phyloP scores from a whole-genome alignment of 2,113 vertebrate genomes.

The Pterocles gutturalis region DNA sequence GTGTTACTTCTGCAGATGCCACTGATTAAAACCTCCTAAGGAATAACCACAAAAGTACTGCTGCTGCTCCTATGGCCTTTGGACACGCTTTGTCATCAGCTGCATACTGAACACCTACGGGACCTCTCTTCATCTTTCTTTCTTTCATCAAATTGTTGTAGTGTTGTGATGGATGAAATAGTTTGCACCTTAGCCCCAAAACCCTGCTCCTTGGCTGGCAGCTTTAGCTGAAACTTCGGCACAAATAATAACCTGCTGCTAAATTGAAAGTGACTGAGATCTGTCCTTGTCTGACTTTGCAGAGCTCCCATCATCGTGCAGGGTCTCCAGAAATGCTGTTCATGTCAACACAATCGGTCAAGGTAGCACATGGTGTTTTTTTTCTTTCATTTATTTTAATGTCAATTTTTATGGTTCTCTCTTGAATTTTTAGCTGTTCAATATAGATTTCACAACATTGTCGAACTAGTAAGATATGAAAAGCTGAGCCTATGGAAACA shows the following conservation, averaged over 20 bases:
- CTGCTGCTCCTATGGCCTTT: neutral
- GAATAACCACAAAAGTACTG: neutral
- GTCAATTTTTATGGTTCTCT: neutral
- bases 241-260: neutral
- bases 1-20: neutral
- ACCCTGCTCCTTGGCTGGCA: neutral
- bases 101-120: neutral
- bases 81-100: conserved; percentile 2
- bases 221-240: neutral
- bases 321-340: neutral
- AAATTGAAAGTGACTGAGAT: neutral
- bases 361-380: neutral
- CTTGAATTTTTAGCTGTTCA: neutral
- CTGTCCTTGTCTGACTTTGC: conserved; percentile 13
- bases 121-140: neutral
- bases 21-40: neutral
- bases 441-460: neutral
- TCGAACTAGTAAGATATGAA: neutral
- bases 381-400: neutral
- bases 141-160: neutral
- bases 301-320: neutral
- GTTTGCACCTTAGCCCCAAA: conserved; percentile 3
- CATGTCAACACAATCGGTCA: neutral
- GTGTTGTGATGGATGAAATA: neutral
- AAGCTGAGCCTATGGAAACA: neutral